Conservation (phyloP, 1,140 invertebrate species). For the Homarus americanus region DNA sequence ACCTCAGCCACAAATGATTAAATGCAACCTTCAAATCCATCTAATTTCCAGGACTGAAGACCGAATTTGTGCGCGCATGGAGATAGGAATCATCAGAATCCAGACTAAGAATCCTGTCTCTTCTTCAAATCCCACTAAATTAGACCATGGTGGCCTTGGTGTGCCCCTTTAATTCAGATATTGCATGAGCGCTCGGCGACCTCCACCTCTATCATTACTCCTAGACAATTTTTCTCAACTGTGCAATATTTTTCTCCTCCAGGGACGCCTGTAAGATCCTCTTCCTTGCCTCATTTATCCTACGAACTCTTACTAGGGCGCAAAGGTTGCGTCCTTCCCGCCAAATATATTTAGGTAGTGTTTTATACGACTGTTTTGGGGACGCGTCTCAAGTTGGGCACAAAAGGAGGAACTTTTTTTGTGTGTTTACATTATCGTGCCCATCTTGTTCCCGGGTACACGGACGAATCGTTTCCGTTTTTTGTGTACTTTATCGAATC, state of each 20-base stretch:
- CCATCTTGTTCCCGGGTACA: too few relatives aligned
- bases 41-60: not conserved
- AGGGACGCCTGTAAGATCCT: not conserved
- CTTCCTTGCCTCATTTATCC: not conserved
- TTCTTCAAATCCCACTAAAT: constrained; percentile 10
- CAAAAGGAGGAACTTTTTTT: not conserved
- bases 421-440: too few relatives aligned
- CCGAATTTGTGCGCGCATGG: not conserved
- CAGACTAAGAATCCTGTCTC: not conserved
- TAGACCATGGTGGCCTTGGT: constrained; percentile 13
- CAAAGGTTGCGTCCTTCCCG: not conserved
- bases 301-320: not conserved
- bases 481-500: too few relatives aligned
- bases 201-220: not conserved
- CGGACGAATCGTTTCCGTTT: too few relatives aligned
- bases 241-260: not conserved
- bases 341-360: too few relatives aligned
- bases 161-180: constrained; percentile 8
- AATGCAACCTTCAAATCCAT: not conserved
- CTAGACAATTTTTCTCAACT: not conserved
- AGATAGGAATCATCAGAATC: not conserved
- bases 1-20: not conserved
- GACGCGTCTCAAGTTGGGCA: too few relatives aligned
- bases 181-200: not conserved
- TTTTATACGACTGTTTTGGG: too few relatives aligned